phyloP scores from a whole-genome alignment of 2,888 invertebrate genomes.

The Acanthopleura granulata region DNA sequence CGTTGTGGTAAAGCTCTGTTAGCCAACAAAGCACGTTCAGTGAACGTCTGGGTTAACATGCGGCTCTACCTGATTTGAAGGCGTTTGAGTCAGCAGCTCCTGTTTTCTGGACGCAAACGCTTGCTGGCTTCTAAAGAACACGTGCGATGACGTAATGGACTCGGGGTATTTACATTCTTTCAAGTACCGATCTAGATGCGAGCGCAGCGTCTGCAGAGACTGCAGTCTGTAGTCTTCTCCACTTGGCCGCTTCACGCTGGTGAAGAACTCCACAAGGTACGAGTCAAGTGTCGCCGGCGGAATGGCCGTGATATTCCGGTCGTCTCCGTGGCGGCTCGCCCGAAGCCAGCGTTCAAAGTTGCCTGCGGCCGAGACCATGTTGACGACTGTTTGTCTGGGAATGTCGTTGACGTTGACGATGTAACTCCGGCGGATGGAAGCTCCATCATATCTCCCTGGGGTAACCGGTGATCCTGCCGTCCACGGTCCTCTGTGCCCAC shows the following conservation, averaged over 20 bases:
- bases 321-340: neutral
- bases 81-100: neutral
- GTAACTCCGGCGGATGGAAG: neutral
- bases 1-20: neutral
- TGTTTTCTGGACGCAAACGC: slow-evolving; percentile 4
- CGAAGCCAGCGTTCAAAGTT: slow-evolving; percentile 6
- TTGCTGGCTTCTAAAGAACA: neutral
- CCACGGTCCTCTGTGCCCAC: no score
- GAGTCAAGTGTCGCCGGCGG: neutral
- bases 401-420: neutral
- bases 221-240: neutral
- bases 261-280: neutral
- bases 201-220: neutral
- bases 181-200: neutral
- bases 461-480: no score
- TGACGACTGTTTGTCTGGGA: slow-evolving; percentile 9
- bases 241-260: neutral
- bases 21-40: neutral
- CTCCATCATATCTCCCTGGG: no score
- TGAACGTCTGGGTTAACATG: neutral
- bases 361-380: slow-evolving; percentile 7
- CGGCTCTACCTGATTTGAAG: no score
- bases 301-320: neutral
- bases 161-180: slow-evolving; percentile 6
- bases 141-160: neutral